Base-by-base conservation (phyloP, 37 sponge, comb jelly and placozoan species). In the Diacarnus erythraeanus region DNA sequence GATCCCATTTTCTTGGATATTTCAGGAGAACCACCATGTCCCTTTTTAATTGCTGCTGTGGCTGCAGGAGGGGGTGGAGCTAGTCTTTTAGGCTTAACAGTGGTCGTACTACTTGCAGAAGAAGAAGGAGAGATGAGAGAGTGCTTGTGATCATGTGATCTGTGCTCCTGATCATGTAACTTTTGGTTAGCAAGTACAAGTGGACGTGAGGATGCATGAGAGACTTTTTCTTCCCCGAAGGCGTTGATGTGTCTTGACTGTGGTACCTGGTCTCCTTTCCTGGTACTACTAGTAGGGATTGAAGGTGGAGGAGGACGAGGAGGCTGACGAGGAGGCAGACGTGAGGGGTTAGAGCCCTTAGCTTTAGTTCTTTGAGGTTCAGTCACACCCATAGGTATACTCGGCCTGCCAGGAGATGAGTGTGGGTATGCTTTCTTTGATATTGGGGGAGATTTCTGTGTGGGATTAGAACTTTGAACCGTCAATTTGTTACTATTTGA, bases 61-160 rank as follows among this genome's bases (percentile, higher is more conserved):
- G 44, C 3, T 5, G 31, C 38, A 36, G 84, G 84, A 57, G 84
- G 84, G 59, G 77, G 84, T 22, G 84, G 84, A 59, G 84, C 84
- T 2, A 69, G 84, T 54, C 84, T 66, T 75, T 83, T 83, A 3
- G 84, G 84, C 41, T 79, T 79, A 4, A 68, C 34, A 26, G 44
- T 71, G 6, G 66, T 31, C 5, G 23, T 60, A 6, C 4, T 25
- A 17, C 22, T 60, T 17, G 34, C 35, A 12, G 66, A 5, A 8
- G 66, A 65, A 31, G 66, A 30, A 30, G 10, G 2, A 65, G 30
- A 3, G 2, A 3, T 15, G 29, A 34, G 66, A 30, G 29, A 6
- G 22, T 20, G 61, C 61, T 60, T 5, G 3, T 68, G 69, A 20
- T 17, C 18, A 35, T 31, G 69, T 29, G 69, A 68, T 35, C 38